These are phyloP conservation scores for Micrasema minimum DNA, from an alignment of 1,140 invertebrate species.

Conservation along the genomic window DNA sequence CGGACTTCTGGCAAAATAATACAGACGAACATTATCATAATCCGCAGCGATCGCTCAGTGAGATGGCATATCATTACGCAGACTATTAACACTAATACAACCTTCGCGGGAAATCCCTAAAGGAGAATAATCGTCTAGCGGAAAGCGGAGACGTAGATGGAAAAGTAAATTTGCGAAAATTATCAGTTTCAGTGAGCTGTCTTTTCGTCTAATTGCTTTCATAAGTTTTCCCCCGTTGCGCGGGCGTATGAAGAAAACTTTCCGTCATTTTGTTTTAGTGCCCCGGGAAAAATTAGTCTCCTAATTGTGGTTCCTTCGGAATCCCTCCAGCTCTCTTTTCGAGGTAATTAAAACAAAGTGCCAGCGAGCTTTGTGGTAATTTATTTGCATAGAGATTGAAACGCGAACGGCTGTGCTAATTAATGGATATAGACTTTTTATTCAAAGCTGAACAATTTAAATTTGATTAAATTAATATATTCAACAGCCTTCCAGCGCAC, in stretches of 20 bases:
- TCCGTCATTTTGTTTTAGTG: slow-evolving; percentile 44
- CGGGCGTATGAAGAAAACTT: slow-evolving; percentile 51
- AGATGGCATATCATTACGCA: slow-evolving; percentile 50
- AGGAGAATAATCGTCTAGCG: slow-evolving; percentile 45
- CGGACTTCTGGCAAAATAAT: slow-evolving; percentile 42
- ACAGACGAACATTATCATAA: slow-evolving; percentile 50
- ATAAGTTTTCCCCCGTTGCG: slow-evolving; percentile 45
- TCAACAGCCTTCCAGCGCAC: neutral
- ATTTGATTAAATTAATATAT: slow-evolving; percentile 28
- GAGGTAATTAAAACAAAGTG: slow-evolving; percentile 45
- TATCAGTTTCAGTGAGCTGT: slow-evolving; percentile 50
- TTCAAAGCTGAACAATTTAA: slow-evolving; percentile 14
- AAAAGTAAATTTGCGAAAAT: slow-evolving; percentile 53
- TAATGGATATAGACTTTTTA: slow-evolving; percentile 38
- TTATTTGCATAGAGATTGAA: slow-evolving; percentile 43
- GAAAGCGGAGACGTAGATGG: slow-evolving; percentile 40
- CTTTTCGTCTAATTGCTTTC: slow-evolving; percentile 52
- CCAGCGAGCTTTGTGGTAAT: slow-evolving; percentile 34
- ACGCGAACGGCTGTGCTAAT: slow-evolving; percentile 37
- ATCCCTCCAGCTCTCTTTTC: slow-evolving; percentile 38
- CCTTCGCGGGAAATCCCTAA: slow-evolving; percentile 30
- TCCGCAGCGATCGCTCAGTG: slow-evolving; percentile 48
- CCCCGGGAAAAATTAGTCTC: slow-evolving; percentile 47
- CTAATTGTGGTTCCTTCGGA: slow-evolving; percentile 51
- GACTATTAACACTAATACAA: slow-evolving; percentile 51